phyloP scores from a whole-genome alignment of 2,797 vertebrate species.

The Aviceda leuphotes region DNA sequence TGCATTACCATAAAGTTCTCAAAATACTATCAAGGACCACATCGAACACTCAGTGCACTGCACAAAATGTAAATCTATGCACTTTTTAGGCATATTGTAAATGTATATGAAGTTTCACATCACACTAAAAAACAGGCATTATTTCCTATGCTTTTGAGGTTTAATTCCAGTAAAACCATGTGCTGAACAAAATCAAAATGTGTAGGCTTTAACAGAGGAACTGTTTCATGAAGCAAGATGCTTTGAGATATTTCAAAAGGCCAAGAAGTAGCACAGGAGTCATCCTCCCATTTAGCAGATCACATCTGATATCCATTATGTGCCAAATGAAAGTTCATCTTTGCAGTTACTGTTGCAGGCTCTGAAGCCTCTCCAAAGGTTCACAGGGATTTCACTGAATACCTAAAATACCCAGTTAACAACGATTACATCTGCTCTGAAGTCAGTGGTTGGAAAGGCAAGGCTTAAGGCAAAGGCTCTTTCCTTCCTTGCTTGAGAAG shows the following conservation, averaged over 20 bases:
- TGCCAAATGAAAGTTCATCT: background rate
- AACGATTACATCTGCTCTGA: background rate
- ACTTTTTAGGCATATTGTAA: background rate
- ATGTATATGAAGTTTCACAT: background rate
- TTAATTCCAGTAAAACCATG: background rate
- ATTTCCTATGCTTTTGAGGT: background rate
- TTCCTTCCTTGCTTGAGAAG: background rate
- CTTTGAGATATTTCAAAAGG: background rate
- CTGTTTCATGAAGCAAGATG: background rate
- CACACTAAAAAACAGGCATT: background rate
- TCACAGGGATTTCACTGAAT: background rate
- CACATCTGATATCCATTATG: background rate
- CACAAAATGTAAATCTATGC: background rate
- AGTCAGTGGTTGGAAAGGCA: background rate
- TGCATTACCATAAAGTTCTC: background rate
- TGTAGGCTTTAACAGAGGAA: background rate
- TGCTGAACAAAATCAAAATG: background rate
- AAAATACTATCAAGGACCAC: background rate
- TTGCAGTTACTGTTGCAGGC: background rate
- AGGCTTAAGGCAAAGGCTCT: background rate
- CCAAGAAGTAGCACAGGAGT: background rate
- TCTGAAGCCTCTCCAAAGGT: background rate
- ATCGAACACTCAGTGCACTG: background rate
- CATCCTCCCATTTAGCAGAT: background rate
- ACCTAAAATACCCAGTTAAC: background rate